These are phyloP conservation scores for Metridium senile DNA, from an alignment of 92 coral and sea anemone genomes.

Conservation along the genomic window DNA sequence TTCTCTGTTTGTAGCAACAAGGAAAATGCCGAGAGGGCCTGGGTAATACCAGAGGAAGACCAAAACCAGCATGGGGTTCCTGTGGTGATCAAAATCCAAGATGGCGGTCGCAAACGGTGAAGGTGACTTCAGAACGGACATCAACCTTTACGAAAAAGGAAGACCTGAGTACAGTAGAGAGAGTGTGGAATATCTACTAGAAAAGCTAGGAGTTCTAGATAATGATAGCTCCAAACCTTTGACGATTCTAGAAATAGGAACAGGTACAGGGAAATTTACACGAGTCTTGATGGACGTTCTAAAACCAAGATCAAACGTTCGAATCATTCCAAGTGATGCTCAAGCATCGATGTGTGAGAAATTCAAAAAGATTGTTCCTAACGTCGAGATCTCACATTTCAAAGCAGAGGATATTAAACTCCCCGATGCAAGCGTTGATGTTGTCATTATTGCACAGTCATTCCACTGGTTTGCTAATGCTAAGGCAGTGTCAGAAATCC, in stretches of 20 bases:
- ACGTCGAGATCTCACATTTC: conserved; percentile 58
- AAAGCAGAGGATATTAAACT: conserved; percentile 68
- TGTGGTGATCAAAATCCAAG: conserved; percentile 10
- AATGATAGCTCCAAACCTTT: conserved; percentile 28
- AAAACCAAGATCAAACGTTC: conserved; percentile 33
- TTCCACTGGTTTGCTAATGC: conserved; percentile 86
- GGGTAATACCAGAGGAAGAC: conserved; percentile 24
- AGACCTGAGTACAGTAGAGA: conserved; percentile 77
- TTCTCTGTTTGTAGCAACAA: conserved; percentile 34
- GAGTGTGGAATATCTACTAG: conserved; percentile 73
- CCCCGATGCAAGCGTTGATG: conserved; percentile 60
- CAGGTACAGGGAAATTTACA: conserved; percentile 92
- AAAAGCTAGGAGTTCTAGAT: conserved; percentile 62
- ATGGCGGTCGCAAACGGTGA: conserved; percentile 45
- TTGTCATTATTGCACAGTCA: conserved; percentile 73
- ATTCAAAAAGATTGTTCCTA: conserved; percentile 64
- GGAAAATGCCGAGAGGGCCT: background rate
- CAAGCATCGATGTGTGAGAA: conserved; percentile 63
- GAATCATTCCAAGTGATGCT: conserved; percentile 73
- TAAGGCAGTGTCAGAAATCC: conserved; percentile 72
- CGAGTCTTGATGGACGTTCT: conserved; percentile 66
- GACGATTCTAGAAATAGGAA: conserved; percentile 72
- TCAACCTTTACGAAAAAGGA: conserved; percentile 70
- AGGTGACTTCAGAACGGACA: conserved; percentile 45
- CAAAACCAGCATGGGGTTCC: conserved; percentile 5